Conservation (phyloP, 1,140 invertebrate species). For the Ostrea edulis region DNA sequence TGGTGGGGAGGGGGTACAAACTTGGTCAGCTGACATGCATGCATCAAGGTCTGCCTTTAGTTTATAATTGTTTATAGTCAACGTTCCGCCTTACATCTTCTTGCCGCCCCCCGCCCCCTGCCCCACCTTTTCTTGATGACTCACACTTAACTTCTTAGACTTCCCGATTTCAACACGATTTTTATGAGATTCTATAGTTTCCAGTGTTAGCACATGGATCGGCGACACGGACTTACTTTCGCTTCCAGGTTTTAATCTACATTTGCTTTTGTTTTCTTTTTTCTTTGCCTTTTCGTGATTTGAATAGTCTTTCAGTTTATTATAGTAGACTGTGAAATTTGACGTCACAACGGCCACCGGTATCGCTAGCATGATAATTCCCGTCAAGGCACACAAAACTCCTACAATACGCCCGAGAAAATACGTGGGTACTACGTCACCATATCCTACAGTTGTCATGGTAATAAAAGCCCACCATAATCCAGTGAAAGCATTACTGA, state of each 20-base stretch:
- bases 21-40: too few relatives aligned
- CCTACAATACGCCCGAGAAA: slow-evolving; percentile 32
- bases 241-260: not conserved
- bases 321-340: slow-evolving; percentile 90
- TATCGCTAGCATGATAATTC: slow-evolving; percentile 81
- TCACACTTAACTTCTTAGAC: too few relatives aligned
- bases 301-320: not conserved
- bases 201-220: not conserved
- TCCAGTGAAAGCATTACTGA: slow-evolving; percentile 41
- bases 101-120: too few relatives aligned
- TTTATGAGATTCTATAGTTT: not conserved
- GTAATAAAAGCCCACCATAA: slow-evolving; percentile 54
- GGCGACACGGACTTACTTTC: not conserved
- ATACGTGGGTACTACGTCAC: slow-evolving; percentile 41
- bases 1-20: too few relatives aligned
- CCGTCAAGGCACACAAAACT: slow-evolving; percentile 29
- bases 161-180: too few relatives aligned
- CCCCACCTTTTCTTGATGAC: too few relatives aligned
- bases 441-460: slow-evolving; percentile 57
- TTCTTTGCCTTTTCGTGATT: not conserved
- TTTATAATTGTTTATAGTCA: too few relatives aligned
- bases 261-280: not conserved
- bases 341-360: slow-evolving; percentile 86
- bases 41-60: too few relatives aligned
- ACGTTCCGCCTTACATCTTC: too few relatives aligned